Evolutionary conservation across 2,113 vertebrate genomes (phyloP).

Genomic region (Podilymbus podiceps): DNA sequence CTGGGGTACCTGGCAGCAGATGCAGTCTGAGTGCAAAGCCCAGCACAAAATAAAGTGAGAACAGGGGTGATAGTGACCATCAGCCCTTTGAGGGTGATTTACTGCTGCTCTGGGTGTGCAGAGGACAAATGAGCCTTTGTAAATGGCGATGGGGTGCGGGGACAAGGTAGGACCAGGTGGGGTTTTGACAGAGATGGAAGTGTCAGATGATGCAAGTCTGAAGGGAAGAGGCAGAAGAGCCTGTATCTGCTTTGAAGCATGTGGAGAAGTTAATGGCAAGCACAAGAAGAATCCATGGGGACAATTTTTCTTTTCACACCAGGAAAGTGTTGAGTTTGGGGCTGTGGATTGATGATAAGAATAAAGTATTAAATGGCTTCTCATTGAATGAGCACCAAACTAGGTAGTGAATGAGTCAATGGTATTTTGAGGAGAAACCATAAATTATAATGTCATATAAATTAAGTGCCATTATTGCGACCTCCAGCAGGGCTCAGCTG

Average conservation of each 20-base stretch:
- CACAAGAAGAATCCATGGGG: background rate
- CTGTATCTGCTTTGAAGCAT: background rate
- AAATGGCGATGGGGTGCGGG: rapidly evolving
- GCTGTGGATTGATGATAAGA: background rate
- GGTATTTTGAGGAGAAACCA: background rate
- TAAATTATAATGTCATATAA: background rate
- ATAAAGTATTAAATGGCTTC: background rate
- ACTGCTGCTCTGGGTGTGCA: background rate
- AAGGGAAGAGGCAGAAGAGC: background rate
- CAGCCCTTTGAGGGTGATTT: background rate
- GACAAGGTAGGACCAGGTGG: background rate
- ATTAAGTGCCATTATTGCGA: background rate
- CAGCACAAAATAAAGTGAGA: background rate
- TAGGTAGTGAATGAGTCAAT: background rate
- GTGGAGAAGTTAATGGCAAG: background rate
- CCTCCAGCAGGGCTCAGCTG: background rate
- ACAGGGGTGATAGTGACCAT: background rate
- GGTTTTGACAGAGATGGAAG: background rate
- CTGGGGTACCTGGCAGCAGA: background rate
- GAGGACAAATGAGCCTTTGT: background rate
- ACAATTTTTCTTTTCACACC: background rate
- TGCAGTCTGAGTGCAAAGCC: background rate
- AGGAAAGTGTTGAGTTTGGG: background rate
- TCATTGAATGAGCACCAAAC: background rate
- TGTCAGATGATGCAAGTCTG: background rate